Percentiles rank a stretch among this genome's conserved stretches.
Evolutionary conservation across 1,140 invertebrate species (phyloP).

Genomic region (Saxidomus purpurata): DNA sequence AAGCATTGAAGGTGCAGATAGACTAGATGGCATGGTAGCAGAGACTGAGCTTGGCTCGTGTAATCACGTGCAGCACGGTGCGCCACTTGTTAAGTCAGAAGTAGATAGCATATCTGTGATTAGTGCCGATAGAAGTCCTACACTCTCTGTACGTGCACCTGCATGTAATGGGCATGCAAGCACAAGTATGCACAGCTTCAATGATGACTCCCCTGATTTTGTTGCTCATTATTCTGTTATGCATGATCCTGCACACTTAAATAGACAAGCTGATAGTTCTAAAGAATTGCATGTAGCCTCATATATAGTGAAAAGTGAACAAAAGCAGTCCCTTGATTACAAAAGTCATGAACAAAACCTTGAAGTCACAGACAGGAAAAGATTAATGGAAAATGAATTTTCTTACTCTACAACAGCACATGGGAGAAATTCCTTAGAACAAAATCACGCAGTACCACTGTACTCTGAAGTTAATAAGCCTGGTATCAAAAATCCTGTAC

Average conservation of each 20-base stretch:
- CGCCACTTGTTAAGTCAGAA: conserved; percentile 45
- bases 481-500: conserved; percentile 9
- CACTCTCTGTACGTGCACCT: conserved; percentile 59
- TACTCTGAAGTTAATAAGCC: conserved; percentile 5
- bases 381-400: neutral
- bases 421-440: neutral
- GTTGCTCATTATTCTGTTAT: conserved; percentile 29
- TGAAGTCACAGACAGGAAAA: neutral
- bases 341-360: neutral
- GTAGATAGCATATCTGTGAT: conserved; percentile 54
- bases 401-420: too few species aligned
- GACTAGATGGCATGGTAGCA: conserved; percentile 41
- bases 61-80: conserved; percentile 48
- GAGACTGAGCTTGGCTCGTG: conserved; percentile 50
- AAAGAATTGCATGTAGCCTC: conserved; percentile 21
- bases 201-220: conserved; percentile 45
- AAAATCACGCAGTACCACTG: neutral
- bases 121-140: conserved; percentile 53
- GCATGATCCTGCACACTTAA: conserved; percentile 37
- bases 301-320: neutral
- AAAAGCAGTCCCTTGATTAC: neutral
- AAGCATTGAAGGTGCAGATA: conserved; percentile 53
- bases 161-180: conserved; percentile 40
- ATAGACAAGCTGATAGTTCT: neutral
- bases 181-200: conserved; percentile 1